Evolutionary conservation across 2,113 vertebrate genomes (phyloP).

Genomic region (Syngnathus scovelli): DNA sequence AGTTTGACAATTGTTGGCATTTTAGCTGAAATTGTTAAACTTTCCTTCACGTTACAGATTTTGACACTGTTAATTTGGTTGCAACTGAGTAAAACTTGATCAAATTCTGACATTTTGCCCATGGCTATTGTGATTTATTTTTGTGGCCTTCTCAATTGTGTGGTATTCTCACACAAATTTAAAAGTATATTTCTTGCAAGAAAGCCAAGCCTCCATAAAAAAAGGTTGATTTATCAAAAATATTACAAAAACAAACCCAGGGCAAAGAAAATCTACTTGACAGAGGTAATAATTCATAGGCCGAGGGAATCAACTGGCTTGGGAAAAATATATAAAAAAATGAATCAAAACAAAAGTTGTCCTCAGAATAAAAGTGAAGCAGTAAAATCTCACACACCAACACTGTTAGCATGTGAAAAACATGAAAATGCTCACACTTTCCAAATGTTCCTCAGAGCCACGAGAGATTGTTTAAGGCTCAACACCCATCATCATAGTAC

Average conservation of each 20-base stretch:
- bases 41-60: neutral
- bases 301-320: neutral
- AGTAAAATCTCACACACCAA: neutral
- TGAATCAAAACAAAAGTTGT: neutral
- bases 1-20: neutral
- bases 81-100: neutral
- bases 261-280: slow-evolving; percentile 5
- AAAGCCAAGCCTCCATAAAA: neutral
- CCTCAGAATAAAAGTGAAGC: neutral
- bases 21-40: neutral
- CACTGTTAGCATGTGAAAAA: neutral
- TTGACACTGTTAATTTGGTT: neutral
- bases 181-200: neutral
- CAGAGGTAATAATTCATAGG: slow-evolving; percentile 4
- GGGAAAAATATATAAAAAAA: neutral
- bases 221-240: slow-evolving; percentile 3
- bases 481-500: neutral
- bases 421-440: neutral
- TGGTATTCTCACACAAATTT: neutral
- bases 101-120: neutral
- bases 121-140: neutral
- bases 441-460: neutral
- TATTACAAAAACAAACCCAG: slow-evolving; percentile 1
- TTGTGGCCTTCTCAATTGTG: neutral
- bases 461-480: neutral